A percentile compares a stretch with the other conserved stretches of the same genome.
These are phyloP conservation scores for Lytechinus pictus DNA, from an alignment of 35 echinoderm and acorn worm genomes.

Conservation along the genomic window DNA sequence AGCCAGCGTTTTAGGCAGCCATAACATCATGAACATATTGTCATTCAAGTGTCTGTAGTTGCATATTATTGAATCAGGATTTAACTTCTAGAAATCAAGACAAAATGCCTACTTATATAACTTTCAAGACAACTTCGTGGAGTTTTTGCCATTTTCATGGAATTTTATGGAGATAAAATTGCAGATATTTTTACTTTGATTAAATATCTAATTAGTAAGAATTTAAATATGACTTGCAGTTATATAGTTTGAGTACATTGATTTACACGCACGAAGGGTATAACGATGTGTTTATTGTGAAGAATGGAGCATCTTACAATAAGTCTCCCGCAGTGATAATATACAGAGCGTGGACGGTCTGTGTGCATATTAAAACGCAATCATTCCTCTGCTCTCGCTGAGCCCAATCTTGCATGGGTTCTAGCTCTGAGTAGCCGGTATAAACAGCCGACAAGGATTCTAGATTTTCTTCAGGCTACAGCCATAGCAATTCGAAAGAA, in stretches of 20 bases:
- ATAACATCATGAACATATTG: background rate
- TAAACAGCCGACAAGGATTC: slow-evolving; percentile 10
- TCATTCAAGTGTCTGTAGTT: background rate
- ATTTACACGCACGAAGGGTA: background rate
- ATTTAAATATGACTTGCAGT: background rate
- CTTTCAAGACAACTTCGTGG: background rate
- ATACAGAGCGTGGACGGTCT: background rate
- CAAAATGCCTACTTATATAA: background rate
- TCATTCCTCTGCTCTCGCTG: background rate
- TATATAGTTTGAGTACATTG: background rate
- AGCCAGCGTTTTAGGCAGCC: background rate
- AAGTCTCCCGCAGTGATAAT: background rate
- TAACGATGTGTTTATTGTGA: background rate
- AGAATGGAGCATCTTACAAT: background rate
- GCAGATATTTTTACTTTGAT: background rate
- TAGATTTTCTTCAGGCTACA: slow-evolving; percentile 6
- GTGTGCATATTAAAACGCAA: slow-evolving; percentile 12
- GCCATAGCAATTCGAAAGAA: background rate
- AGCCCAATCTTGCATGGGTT: background rate
- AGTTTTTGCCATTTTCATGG: background rate
- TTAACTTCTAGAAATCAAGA: background rate
- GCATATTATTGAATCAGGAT: background rate
- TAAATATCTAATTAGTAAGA: background rate
- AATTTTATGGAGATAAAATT: background rate
- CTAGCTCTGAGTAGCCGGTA: background rate